Conservation (phyloP, 2,888 invertebrate species). For the Drosophila stalkeri region DNA sequence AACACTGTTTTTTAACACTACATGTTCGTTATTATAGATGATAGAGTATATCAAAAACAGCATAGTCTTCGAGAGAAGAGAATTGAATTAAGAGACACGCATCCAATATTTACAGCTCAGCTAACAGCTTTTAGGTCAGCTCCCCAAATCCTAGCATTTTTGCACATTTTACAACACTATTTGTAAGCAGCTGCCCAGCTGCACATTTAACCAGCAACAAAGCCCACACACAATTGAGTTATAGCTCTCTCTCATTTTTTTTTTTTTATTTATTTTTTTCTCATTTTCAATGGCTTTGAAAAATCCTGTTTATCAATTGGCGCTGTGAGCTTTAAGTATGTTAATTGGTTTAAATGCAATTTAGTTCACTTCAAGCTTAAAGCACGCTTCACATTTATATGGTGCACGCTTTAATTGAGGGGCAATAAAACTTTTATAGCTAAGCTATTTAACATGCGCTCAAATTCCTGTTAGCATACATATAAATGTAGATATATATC, state of each 20-base stretch:
- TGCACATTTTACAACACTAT: background rate
- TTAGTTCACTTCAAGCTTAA: background rate
- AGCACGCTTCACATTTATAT: background rate
- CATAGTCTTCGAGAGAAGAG: no score
- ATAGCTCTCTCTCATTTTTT: background rate
- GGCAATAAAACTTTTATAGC: slow-evolving; percentile 6
- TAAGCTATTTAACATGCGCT: background rate
- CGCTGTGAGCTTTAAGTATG: background rate
- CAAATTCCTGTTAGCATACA: background rate
- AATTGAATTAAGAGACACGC: no score
- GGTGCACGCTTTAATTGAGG: background rate
- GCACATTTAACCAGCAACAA: background rate
- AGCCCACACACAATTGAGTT: background rate
- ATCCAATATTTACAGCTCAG: background rate
- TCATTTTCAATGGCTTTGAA: background rate
- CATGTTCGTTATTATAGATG: background rate
- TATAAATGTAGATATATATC: background rate
- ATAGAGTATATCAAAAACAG: background rate
- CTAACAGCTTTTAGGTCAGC: background rate
- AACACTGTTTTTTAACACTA: background rate
- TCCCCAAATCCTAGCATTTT: background rate
- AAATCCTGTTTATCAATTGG: background rate
- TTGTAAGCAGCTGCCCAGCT: background rate
- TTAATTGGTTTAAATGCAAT: slow-evolving; percentile 3
- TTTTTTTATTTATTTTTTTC: background rate